Percentiles rank a stretch among this genome's conserved stretches.
These are phyloP conservation scores for Nomada flava DNA, from an alignment of 2,888 invertebrate genomes.

Conservation along the genomic window DNA sequence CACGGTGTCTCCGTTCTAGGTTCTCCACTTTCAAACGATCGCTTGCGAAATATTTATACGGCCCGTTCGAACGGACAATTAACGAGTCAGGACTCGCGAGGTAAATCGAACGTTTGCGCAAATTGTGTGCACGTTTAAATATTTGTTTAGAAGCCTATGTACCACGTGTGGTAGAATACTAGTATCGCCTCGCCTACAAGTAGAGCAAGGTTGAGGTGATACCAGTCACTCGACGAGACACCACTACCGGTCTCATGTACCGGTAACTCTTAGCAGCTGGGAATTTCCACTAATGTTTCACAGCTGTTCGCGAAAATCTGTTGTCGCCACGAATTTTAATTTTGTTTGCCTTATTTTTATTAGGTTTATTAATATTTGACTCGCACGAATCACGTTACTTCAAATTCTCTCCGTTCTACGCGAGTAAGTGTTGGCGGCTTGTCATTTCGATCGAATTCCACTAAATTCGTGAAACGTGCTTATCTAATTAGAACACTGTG, in stretches of 20 bases:
- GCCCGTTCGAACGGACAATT: not conserved
- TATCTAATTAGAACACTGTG: not conserved
- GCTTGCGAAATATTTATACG: not conserved
- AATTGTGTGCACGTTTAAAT: conserved; percentile 30
- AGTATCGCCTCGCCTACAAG: conserved; percentile 44
- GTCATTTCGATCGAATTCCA: too few relatives aligned
- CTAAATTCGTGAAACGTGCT: not conserved
- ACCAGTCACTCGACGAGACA: conserved; percentile 49
- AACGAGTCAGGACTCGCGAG: not conserved
- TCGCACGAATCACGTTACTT: not conserved
- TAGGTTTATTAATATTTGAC: too few relatives aligned
- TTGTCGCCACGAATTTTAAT: not conserved
- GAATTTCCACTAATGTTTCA: conserved; percentile 50
- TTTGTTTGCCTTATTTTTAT: too few relatives aligned
- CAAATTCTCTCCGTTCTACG: too few relatives aligned
- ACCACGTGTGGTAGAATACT: conserved; percentile 42
- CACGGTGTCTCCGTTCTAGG: not conserved
- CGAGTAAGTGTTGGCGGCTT: not conserved
- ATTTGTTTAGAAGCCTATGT: conserved; percentile 35
- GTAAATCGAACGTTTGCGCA: not conserved
- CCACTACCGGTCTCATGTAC: conserved; percentile 51
- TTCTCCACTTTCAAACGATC: not conserved
- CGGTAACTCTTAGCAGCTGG: conserved; percentile 35
- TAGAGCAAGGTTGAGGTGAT: conserved; percentile 71
- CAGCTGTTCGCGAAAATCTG: conserved; percentile 12